These are phyloP conservation scores for Oostethus manadensis DNA, from an alignment of 2,113 vertebrate genomes.

Conservation along the genomic window DNA sequence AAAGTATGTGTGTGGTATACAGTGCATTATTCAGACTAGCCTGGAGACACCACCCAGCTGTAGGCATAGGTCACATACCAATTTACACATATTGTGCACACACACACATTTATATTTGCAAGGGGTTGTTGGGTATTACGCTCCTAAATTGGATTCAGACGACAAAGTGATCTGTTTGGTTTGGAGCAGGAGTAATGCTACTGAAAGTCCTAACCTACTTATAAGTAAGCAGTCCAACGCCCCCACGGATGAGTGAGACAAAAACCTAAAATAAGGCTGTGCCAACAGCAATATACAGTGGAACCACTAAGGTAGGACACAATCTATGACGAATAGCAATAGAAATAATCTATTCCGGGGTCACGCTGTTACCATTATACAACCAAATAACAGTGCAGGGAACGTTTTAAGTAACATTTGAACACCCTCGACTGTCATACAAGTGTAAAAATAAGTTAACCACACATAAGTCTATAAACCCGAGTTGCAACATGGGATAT, in stretches of 20 bases:
- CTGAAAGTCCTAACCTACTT: conserved; percentile 53
- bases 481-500: too few species aligned
- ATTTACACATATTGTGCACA: conserved; percentile 48
- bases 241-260: neutral
- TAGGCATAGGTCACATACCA: conserved; percentile 40
- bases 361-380: too few species aligned
- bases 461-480: too few species aligned
- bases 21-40: conserved; percentile 32
- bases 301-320: too few species aligned
- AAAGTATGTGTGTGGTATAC: conserved; percentile 11
- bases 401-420: too few species aligned
- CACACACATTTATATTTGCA: conserved; percentile 23
- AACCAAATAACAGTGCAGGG: too few species aligned
- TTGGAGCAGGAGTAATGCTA: conserved; percentile 57
- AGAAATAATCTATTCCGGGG: too few species aligned
- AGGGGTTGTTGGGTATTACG: conserved; percentile 14
- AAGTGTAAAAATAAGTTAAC: too few species aligned
- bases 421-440: too few species aligned
- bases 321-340: too few species aligned
- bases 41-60: conserved; percentile 26
- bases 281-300: neutral
- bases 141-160: conserved; percentile 57
- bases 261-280: neutral
- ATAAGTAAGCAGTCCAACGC: conserved; percentile 30
- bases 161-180: conserved; percentile 60